These are phyloP conservation scores for Tachina lurida DNA, from an alignment of 2,888 invertebrate species.

Conservation along the genomic window DNA sequence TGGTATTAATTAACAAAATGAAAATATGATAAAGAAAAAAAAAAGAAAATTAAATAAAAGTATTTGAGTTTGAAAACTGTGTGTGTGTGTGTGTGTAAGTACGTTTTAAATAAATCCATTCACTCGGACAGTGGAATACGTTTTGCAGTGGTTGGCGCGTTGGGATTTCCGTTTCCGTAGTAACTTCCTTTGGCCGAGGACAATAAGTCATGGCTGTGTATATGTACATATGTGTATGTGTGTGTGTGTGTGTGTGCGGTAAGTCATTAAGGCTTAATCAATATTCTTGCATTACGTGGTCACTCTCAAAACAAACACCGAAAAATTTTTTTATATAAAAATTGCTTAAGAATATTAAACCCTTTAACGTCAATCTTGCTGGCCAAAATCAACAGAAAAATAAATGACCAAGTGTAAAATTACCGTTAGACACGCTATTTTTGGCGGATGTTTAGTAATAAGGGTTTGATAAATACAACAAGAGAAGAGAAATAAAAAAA, in stretches of 20 bases:
- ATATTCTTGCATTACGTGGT: conserved; percentile 68
- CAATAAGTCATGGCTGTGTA: conserved; percentile 52
- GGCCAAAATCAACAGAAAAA: not conserved
- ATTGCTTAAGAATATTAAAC: conserved; percentile 67
- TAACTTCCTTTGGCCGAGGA: conserved; percentile 66
- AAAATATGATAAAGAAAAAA: conserved; percentile 21
- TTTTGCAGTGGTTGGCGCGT: conserved; percentile 59
- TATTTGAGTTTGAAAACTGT: conserved; percentile 40
- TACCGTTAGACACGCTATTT: conserved; percentile 74
- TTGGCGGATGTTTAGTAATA: conserved; percentile 73
- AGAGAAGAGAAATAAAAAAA: not conserved
- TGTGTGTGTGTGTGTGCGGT: not conserved
- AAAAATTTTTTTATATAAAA: conserved; percentile 11
- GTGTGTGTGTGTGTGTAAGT: conserved; percentile 18
- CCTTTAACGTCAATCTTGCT: conserved; percentile 56
- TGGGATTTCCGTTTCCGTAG: conserved; percentile 74
- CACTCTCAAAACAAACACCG: conserved; percentile 29
- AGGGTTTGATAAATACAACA: conserved; percentile 53
- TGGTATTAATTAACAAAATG: conserved; percentile 65
- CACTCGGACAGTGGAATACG: not conserved
- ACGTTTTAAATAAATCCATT: conserved; percentile 39
- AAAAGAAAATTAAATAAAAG: conserved; percentile 51
- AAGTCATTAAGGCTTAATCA: conserved; percentile 69
- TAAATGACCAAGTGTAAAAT: conserved; percentile 72
- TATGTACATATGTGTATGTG: too few relatives aligned